Evolutionary conservation across 1,140 invertebrate genomes (phyloP).

Genomic region (Nymphalis io): DNA sequence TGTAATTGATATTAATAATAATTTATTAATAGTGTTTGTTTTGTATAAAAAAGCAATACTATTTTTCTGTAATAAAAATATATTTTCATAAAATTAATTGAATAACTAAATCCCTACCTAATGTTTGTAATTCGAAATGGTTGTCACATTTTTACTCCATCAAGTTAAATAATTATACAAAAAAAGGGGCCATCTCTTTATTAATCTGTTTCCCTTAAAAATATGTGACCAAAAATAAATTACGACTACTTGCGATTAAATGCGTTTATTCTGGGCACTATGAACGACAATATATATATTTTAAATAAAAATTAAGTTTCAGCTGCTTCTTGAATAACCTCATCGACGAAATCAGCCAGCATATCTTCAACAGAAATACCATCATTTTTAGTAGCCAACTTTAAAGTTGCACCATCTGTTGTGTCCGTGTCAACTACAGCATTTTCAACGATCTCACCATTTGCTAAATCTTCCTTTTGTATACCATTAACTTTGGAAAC

Average conservation of each 20-base stretch:
- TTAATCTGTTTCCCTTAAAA: too few relatives aligned
- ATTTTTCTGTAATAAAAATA: too few relatives aligned
- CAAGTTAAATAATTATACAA: too few relatives aligned
- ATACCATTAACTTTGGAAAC: conserved; percentile 51
- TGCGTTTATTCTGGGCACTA: conserved; percentile 32
- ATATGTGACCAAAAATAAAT: too few relatives aligned
- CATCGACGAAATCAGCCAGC: conserved; percentile 76
- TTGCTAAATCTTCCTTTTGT: conserved; percentile 32
- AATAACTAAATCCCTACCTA: too few relatives aligned
- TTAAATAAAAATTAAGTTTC: conserved; percentile 18
- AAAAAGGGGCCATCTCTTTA: too few relatives aligned
- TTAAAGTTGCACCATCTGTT: conserved; percentile 21
- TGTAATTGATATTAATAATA: too few relatives aligned
- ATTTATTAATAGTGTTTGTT: too few relatives aligned
- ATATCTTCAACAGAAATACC: conserved; percentile 65
- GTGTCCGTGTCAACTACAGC: conserved; percentile 19
- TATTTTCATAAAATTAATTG: too few relatives aligned
- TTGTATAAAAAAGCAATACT: too few relatives aligned
- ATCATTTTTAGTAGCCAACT: conserved; percentile 40
- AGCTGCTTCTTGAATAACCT: conserved; percentile 57
- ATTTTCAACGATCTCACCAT: conserved; percentile 30
- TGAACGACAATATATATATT: conserved; percentile 18
- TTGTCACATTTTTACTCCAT: too few relatives aligned
- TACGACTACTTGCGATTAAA: not conserved
- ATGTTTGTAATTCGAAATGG: too few relatives aligned